A percentile compares a stretch with the other conserved stretches of the same genome.
These are phyloP conservation scores for Neosilurus mollespiculum DNA, from an alignment of 2,797 vertebrate genomes.

Conservation along the genomic window DNA sequence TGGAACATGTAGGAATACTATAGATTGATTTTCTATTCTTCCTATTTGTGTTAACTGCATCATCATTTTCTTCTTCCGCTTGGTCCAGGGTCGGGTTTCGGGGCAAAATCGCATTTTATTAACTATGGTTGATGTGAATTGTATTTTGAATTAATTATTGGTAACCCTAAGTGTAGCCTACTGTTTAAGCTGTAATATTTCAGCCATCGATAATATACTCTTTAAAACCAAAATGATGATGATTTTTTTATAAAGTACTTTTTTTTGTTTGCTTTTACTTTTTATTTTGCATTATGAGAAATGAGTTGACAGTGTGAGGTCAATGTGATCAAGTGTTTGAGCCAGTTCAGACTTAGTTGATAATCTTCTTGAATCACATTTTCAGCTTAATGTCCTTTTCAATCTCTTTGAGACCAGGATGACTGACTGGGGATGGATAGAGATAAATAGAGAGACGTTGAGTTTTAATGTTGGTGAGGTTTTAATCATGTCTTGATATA, in stretches of 20 bases:
- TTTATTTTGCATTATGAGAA: neutral
- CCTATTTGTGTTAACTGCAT: neutral
- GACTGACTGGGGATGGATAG: slow-evolving; percentile 55
- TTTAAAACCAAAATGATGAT: neutral
- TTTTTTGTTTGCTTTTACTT: neutral
- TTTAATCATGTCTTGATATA: slow-evolving; percentile 33
- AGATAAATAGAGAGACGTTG: slow-evolving; percentile 10
- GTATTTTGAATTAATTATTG: neutral
- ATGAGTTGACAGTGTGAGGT: slow-evolving; percentile 3
- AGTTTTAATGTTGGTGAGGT: slow-evolving; percentile 19
- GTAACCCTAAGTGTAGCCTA: neutral
- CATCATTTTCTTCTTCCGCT: no score
- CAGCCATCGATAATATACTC: neutral
- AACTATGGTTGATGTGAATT: slow-evolving; percentile 33
- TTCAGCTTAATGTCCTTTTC: slow-evolving; percentile 68
- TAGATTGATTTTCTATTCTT: neutral
- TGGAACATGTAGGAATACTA: neutral
- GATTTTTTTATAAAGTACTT: neutral
- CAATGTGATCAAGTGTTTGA: slow-evolving; percentile 49
- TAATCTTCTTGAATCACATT: slow-evolving; percentile 72
- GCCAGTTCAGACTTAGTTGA: slow-evolving; percentile 58
- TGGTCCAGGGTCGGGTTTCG: no score
- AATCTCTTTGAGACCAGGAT: slow-evolving; percentile 62
- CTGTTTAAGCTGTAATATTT: slow-evolving; percentile 2
- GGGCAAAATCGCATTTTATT: slow-evolving; percentile 8